Base-by-base conservation (phyloP, 37 sponge, comb jelly and placozoan genomes). In the Hexactinellida sp. region DNA sequence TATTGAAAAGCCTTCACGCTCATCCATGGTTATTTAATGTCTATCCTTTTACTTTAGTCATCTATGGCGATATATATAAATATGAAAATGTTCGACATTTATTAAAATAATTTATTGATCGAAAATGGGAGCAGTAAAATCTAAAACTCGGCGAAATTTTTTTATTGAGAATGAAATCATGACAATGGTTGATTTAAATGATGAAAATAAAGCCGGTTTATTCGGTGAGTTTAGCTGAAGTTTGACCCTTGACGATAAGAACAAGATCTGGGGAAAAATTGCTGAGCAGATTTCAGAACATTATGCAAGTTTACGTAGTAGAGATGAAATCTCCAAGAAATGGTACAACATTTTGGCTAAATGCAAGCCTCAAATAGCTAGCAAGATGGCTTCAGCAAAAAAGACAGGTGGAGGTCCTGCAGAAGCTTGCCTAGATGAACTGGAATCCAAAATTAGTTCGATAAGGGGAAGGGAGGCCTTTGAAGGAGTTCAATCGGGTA, bases 391-490 rank as follows among this genome's bases (percentile, higher is more conserved):
- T 63, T 63, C 76, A 7, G 76, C 30, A 5, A 63, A n/a, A 63
- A 63, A 23, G 76, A 63, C 76, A n/a, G 76, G 76, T 21, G 76
- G 34, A 63, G 76, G 25, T 1, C 76, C 34, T 21, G 34, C 76
- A 21, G 76, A 63, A n/a, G 76, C 1, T 21, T 63, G 76, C 76
- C 13, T 63, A 63, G 76, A 63, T 63, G 76, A 63, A 63, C 76
- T 63, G 34, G 76, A 63, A 23, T 7, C 34, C 3, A 63, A 63
- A 7, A 63, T 63, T 63, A 21, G 3, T 23, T 63, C 76, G 19
- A 63, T 63, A 63, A 63, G 13, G 30, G 76, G 76, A n/a, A 63
- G 13, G 76, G 76, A 63, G 25, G 76, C 30, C 3, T 63, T 63
- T 28, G 76, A 63, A 63, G 76, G 76, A 23, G 13, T 63, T 63